Percentiles rank a stretch among this genome's conserved stretches.
These are phyloP conservation scores for Otocyon megalotis DNA, from an alignment of 2,113 vertebrate species.

Conservation along the genomic window DNA sequence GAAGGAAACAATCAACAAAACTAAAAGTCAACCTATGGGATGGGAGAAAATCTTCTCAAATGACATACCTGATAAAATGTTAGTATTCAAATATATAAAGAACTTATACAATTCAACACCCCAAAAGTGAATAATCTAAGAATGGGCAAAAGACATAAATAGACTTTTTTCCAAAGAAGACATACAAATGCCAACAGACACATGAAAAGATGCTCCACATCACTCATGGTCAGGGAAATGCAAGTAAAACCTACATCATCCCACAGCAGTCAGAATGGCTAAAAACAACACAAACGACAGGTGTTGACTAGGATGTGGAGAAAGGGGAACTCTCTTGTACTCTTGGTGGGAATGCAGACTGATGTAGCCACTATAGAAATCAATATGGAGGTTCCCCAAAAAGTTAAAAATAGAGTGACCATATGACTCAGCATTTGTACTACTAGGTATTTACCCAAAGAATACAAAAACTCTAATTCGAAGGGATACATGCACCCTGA, in stretches of 20 bases:
- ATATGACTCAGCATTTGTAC: not conserved
- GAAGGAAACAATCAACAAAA: not conserved
- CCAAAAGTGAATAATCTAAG: not conserved
- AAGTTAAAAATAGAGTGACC: not conserved
- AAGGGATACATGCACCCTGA: not conserved
- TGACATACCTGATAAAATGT: not conserved
- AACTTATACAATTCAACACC: not conserved
- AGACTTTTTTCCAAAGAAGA: not conserved
- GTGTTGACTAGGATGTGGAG: not conserved
- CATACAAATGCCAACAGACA: not conserved
- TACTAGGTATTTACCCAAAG: not conserved
- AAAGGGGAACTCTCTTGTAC: not conserved
- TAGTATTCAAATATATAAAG: not conserved
- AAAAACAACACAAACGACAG: not conserved
- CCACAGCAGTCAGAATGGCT: not conserved
- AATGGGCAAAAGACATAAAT: not conserved
- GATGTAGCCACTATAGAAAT: not conserved
- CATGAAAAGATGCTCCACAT: not conserved
- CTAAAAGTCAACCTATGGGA: not conserved
- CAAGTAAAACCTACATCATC: not conserved
- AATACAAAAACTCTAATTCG: not conserved
- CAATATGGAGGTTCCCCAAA: not conserved
- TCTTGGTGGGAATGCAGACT: not conserved
- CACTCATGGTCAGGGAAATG: not conserved
- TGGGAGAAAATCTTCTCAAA: not conserved